Evolutionary conservation across 2,113 vertebrate species (phyloP), one percentile per base, ranked within the genome.

Genomic region (Vulpes ferrilata): DNA sequence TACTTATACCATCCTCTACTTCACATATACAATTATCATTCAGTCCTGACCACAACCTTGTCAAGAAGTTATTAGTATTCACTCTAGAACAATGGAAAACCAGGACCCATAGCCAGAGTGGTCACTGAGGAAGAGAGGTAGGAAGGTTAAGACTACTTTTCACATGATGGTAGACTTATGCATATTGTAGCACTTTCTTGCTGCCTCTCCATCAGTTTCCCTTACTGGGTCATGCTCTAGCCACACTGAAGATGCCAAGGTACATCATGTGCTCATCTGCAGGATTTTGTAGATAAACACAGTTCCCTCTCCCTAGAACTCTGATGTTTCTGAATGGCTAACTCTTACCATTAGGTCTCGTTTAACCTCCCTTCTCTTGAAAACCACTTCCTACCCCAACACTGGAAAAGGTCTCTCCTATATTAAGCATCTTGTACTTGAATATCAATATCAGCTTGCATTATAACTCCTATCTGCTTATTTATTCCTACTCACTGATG

Each of bases 21-120:
- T 6, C 60, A 84, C 20, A 22, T 55, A 27, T 15, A 62, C 55
- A 38, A 13, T 88, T 74, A 11, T 71, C 35, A 92, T 90, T 78
- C 4, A 65, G 38, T 55, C 55, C 6, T 89, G 30, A 51, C 5
- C 35, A 73, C 30, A 84, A 17, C 13, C 60, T 96, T 92, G 22
- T 73, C 80, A 94, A 94, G 57, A 84, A 57, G 32, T 79, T 55
- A 71, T 11, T 35, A 93, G 27, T 60, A 87, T 43, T 90, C 60
- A 82, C 69, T 73, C 8, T 60, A 80, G 19, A 96, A 83, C 8
- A 62, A 57, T 91, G 62, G 82, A 73, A 79, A 84, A 81, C 30
- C 55, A 93, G 35, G 59, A 82, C 53, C 48, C 48, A 32, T 2
- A 92, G 19, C 71, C 64, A 96, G 59, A 88, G 20, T 81, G 22